A percentile compares a stretch with the other conserved stretches of the same genome.
These are phyloP conservation scores for Carassius auratus DNA, from an alignment of 2,113 vertebrate species.

Conservation along the genomic window DNA sequence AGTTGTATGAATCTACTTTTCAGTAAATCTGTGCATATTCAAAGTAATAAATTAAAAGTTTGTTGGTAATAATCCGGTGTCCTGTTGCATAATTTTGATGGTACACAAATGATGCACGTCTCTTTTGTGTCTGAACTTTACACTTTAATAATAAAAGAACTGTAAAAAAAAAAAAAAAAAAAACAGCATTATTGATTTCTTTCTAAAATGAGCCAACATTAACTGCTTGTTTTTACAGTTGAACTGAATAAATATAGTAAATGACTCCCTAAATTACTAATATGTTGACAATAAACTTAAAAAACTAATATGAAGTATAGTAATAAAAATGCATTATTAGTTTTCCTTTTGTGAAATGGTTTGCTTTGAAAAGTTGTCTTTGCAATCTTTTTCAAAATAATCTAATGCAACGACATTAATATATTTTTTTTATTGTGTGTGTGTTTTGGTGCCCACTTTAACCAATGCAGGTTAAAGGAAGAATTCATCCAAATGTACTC, in stretches of 20 bases:
- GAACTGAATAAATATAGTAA: background rate
- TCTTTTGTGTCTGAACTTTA: background rate
- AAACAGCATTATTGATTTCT: background rate
- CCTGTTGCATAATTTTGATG: background rate
- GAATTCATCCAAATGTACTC: too few relatives aligned
- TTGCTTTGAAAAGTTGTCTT: background rate
- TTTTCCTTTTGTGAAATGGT: too few relatives aligned
- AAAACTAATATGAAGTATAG: too few relatives aligned
- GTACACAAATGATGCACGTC: background rate
- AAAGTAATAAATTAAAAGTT: background rate
- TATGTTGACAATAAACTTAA: too few relatives aligned
- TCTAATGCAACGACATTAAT: background rate
- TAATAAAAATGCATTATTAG: too few relatives aligned
- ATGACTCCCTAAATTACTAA: too few relatives aligned
- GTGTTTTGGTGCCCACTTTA: too few relatives aligned
- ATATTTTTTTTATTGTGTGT: background rate
- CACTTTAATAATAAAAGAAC: slow-evolving; percentile 25
- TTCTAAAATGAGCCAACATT: background rate
- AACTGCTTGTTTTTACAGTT: background rate
- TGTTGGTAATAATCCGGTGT: background rate
- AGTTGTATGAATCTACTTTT: background rate
- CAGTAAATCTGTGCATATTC: background rate
- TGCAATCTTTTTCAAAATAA: background rate
- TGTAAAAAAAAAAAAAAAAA: background rate
- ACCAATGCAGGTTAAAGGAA: too few relatives aligned